phyloP scores from a whole-genome alignment of 2,888 invertebrate species.

The Thereva nobilitata region DNA sequence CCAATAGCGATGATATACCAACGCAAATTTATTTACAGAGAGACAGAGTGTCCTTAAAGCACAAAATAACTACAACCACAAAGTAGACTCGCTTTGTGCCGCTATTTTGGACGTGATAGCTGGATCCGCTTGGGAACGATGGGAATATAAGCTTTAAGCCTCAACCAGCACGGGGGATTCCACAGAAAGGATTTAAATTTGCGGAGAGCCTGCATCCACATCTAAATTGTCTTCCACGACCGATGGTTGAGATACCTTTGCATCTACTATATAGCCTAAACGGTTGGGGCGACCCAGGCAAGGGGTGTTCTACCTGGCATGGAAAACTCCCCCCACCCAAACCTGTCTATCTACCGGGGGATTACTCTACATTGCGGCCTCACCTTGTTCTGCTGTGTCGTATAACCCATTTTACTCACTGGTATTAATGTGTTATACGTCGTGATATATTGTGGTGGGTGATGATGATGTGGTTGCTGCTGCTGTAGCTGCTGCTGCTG shows the following conservation, averaged over 20 bases:
- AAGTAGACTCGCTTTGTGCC: too few species aligned
- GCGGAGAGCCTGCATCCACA: conserved; percentile 17
- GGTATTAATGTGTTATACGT: conserved; percentile 58
- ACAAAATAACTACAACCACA: too few species aligned
- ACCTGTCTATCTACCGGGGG: too few species aligned
- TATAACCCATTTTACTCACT: conserved; percentile 55
- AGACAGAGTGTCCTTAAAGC: too few species aligned
- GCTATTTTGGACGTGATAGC: too few species aligned
- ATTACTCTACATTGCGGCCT: neutral
- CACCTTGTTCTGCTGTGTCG: conserved; percentile 47
- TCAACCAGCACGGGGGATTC: conserved; percentile 21
- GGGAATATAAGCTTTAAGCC: too few species aligned
- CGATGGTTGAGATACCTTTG: conserved; percentile 2
- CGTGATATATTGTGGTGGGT: conserved; percentile 51
- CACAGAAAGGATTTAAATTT: conserved; percentile 29
- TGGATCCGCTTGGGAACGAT: too few species aligned
- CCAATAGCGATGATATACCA: too few species aligned
- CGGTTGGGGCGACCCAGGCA: neutral
- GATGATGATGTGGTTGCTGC: conserved; percentile 44
- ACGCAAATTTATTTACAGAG: too few species aligned
- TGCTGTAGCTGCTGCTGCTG: conserved; percentile 44
- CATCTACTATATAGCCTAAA: conserved; percentile 1
- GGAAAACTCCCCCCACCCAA: too few species aligned
- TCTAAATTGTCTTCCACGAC: conserved; percentile 32
- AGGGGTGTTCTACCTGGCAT: neutral